These are phyloP conservation scores for Geophilus truncorum DNA, from an alignment of 2,888 invertebrate species.

Conservation along the genomic window DNA sequence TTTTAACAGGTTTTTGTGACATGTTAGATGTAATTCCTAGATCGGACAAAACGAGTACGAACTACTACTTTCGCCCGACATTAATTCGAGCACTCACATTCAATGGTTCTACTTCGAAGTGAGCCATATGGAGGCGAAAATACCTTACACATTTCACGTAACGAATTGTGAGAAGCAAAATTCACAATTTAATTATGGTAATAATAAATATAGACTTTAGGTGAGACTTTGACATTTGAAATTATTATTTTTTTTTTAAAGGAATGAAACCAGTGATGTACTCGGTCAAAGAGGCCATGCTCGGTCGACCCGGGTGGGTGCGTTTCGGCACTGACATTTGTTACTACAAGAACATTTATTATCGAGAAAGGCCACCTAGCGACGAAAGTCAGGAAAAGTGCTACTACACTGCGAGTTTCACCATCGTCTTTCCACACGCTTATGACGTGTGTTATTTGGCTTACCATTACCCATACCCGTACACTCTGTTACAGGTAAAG, in stretches of 20 bases:
- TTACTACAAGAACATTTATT: constrained; percentile 70
- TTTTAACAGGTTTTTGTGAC: too few relatives aligned
- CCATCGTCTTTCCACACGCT: constrained; percentile 65
- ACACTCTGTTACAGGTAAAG: constrained; percentile 68
- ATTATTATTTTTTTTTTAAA: constrained; percentile 39
- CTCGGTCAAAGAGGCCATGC: constrained; percentile 67
- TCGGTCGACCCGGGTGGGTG: constrained; percentile 56
- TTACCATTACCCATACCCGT: constrained; percentile 82
- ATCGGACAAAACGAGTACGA: constrained; percentile 73
- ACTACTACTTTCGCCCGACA: constrained; percentile 73
- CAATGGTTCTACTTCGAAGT: constrained; percentile 91
- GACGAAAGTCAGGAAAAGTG: constrained; percentile 47
- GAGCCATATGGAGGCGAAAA: constrained; percentile 63
- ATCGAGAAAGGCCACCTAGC: constrained; percentile 39
- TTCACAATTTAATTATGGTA: constrained; percentile 77
- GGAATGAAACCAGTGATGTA: constrained; percentile 82
- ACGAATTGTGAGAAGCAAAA: constrained; percentile 81
- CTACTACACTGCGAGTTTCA: constrained; percentile 74
- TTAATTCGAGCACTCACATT: constrained; percentile 70
- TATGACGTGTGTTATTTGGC: constrained; percentile 78
- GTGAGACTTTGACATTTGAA: too few relatives aligned
- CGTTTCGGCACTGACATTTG: constrained; percentile 70
- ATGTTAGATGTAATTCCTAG: constrained; percentile 49
- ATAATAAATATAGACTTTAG: constrained; percentile 33
- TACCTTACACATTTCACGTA: constrained; percentile 74